Conservation (phyloP, 2,113 vertebrate genomes). For the Potamarius usumacintae region DNA sequence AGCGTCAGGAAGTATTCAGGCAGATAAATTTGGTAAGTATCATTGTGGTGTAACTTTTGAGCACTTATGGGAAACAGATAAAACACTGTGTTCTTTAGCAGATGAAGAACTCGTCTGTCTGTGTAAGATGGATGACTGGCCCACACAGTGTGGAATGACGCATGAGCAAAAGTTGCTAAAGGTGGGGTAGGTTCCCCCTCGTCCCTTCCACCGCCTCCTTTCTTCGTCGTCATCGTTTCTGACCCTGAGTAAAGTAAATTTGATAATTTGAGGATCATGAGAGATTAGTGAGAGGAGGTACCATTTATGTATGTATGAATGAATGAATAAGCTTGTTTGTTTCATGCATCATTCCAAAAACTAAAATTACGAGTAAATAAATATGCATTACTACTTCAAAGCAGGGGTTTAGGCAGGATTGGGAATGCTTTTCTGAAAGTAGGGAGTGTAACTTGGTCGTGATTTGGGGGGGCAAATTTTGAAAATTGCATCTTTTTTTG, state of each 20-base stretch:
- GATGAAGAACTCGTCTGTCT: constrained; percentile 17
- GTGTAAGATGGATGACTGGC: neutral
- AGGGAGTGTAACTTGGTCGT: too few species aligned
- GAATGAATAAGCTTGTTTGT: neutral
- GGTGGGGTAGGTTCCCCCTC: too few species aligned
- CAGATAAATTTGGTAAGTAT: constrained; percentile 52
- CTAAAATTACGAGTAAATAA: neutral
- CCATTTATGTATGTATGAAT: too few species aligned
- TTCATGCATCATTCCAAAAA: neutral
- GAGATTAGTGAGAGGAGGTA: neutral
- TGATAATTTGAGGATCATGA: neutral
- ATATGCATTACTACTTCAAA: neutral
- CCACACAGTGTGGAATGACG: neutral
- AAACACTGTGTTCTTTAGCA: constrained; percentile 42
- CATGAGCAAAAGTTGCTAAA: neutral
- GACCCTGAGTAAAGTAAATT: neutral
- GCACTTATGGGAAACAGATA: constrained; percentile 48
- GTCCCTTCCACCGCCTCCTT: too few species aligned
- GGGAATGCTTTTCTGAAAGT: too few species aligned
- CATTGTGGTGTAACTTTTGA: constrained; percentile 56
- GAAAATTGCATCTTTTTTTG: too few species aligned
- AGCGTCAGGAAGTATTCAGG: constrained; percentile 29
- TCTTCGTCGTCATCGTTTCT: neutral
- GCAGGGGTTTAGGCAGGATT: too few species aligned
- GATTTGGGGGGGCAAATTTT: too few species aligned